A percentile compares a stretch with the other conserved stretches of the same genome.
These are phyloP conservation scores for Papilio polytes DNA, from an alignment of 1,140 invertebrate species.

Conservation along the genomic window DNA sequence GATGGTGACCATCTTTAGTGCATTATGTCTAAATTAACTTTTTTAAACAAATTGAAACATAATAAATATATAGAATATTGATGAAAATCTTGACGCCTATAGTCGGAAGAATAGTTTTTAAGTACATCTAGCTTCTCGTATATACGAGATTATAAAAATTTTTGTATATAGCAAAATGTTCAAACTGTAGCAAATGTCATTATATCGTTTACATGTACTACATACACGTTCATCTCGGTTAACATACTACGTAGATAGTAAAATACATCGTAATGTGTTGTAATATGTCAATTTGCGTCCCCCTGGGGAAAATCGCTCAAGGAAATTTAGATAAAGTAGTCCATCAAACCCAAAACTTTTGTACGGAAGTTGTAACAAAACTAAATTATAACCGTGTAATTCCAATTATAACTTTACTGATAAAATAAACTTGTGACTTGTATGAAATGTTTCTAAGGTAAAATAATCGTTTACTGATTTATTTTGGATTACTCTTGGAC, in stretches of 20 bases:
- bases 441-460: not conserved
- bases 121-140: too few relatives aligned
- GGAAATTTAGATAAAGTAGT: conserved; percentile 7
- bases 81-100: too few relatives aligned
- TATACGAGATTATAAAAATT: too few relatives aligned
- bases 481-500: not conserved
- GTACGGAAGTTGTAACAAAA: conserved; percentile 7
- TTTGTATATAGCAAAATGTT: too few relatives aligned
- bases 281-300: conserved; percentile 8
- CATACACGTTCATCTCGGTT: not conserved
- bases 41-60: too few relatives aligned
- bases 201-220: not conserved
- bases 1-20: too few relatives aligned
- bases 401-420: conserved; percentile 13
- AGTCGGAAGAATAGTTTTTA: too few relatives aligned
- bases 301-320: not conserved
- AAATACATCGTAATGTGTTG: not conserved
- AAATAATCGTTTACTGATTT: not conserved
- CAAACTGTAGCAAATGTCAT: too few relatives aligned
- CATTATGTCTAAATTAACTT: not conserved
- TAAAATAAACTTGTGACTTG: not conserved
- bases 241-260: not conserved
- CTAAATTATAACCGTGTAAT: conserved; percentile 1
- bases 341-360: conserved; percentile 17
- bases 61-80: too few relatives aligned